These are phyloP conservation scores for Phylloscopus collybita DNA, from an alignment of 2,797 vertebrate genomes.

Conservation along the genomic window DNA sequence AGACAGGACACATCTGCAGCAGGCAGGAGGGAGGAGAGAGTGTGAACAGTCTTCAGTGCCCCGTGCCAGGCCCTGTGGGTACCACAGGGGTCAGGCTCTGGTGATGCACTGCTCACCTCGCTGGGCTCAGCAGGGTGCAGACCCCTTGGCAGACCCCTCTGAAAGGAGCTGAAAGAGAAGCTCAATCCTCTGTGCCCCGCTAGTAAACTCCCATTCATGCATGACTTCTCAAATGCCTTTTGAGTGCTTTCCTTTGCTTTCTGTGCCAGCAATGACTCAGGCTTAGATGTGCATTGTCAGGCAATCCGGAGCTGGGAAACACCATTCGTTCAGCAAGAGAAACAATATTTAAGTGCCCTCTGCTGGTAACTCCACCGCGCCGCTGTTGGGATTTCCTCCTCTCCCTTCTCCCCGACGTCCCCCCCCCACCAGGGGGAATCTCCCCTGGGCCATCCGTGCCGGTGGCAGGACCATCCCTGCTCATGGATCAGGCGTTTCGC, in stretches of 20 bases:
- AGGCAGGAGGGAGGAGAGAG: not conserved
- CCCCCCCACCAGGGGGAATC: not conserved
- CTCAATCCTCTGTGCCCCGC: not conserved
- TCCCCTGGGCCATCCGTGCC: fast-evolving
- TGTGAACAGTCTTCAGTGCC: not conserved
- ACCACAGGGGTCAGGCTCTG: not conserved
- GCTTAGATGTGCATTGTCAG: conserved; percentile 7
- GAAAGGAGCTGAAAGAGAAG: not conserved
- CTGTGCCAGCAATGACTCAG: conserved; percentile 48
- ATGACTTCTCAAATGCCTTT: conserved; percentile 40
- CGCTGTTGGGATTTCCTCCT: not conserved
- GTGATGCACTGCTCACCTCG: not conserved
- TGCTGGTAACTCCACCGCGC: not conserved
- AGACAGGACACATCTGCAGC: not conserved
- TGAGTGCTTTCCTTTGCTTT: conserved; percentile 23
- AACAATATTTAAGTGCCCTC: conserved; percentile 32
- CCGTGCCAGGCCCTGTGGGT: not conserved
- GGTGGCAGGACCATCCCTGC: not conserved
- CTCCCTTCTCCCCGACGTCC: not conserved
- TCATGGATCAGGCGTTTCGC: fast-evolving
- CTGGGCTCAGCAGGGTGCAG: not conserved
- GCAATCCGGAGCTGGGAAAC: not conserved
- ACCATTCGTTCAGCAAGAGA: not conserved
- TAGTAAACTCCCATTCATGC: conserved; percentile 26
- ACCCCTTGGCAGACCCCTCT: not conserved